These are phyloP conservation scores for Yponomeuta malinellus DNA, from an alignment of 2,888 invertebrate species.

Conservation along the genomic window DNA sequence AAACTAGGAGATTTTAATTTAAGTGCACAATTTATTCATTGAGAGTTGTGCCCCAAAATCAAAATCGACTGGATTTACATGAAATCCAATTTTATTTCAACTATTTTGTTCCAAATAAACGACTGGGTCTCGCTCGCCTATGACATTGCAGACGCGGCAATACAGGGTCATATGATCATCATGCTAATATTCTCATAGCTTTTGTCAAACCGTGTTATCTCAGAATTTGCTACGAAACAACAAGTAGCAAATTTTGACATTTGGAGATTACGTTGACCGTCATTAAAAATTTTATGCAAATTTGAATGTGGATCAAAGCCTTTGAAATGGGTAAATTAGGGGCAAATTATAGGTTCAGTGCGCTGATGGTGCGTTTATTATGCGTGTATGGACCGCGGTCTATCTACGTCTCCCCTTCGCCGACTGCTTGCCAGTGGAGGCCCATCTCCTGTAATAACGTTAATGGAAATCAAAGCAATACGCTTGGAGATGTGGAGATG, in stretches of 20 bases:
- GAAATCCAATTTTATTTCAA: no score
- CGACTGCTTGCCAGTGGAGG: not conserved
- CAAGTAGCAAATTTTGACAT: constrained; percentile 54
- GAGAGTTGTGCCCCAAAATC: no score
- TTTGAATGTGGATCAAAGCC: constrained; percentile 59
- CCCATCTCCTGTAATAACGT: constrained; percentile 9
- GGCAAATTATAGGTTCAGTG: constrained; percentile 61
- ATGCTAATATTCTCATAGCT: not conserved
- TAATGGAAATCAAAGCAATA: constrained; percentile 13
- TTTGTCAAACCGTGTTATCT: not conserved
- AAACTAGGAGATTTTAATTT: not conserved
- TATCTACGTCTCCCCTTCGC: constrained; percentile 18
- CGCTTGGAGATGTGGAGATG: not conserved
- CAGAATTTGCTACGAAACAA: not conserved
- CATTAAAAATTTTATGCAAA: constrained; percentile 71
- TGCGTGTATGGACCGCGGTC: constrained; percentile 27
- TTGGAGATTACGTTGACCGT: constrained; percentile 57
- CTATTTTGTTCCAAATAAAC: no score
- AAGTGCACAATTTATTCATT: no score
- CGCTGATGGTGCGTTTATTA: constrained; percentile 54
- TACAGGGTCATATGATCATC: no score
- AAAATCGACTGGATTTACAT: no score
- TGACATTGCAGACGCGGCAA: no score
- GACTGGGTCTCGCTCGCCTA: no score
- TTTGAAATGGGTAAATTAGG: constrained; percentile 62